Base-by-base conservation (phyloP, 2,113 vertebrate genomes). In the Cranoglanis bouderius region DNA sequence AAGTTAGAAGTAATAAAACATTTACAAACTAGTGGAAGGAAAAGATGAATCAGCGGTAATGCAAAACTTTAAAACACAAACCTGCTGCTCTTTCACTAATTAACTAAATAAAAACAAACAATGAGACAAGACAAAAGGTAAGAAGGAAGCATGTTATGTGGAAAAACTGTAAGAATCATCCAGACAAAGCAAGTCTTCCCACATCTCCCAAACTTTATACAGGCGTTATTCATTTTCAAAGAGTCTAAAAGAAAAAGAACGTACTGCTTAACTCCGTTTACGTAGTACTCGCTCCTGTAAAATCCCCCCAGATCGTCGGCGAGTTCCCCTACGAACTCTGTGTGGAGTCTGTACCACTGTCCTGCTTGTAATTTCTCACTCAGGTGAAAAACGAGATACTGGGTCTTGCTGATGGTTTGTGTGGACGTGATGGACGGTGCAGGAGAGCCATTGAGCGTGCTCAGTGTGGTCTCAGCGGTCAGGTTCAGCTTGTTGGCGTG, bases 211-310 rank as follows among this genome's bases (percentile, higher is more conserved):
- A 5, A 49, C 40, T 38, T 24, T 43, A 49, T 49, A 49, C 46
- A n/a, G n/a, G 7, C 35, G 43, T 75, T 24, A 75, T 10, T 43
- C 8, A 29, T 46, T 5, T 49, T 4, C 53, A 51, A 18, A 61
- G 49, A 13, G 40, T 12, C 18, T 43, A 18, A 29, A 38, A 40
- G 21, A 57, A 26, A 77, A 57, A 53, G 75, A 4, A 38, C 98
- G 92, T 93, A 99, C 98, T 92, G 98, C 18, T 2, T 88, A 0
- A 88, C 67, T 0, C 16, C 29, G 0, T 89, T 70, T 0, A 98
- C 96, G 0, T 0, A 0, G 59, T 99, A 99, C 90, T 98, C 97
- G 32, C 98, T 99, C 90, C 98, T 95, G 92, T 99, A 99, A 94
- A 99, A 98, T 75, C 98, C 98, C 0, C 96, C 93, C 91, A 99